Evolutionary conservation across 2,888 invertebrate species (phyloP), one percentile per base, ranked within the genome.

Genomic region (Drosophila recens): DNA sequence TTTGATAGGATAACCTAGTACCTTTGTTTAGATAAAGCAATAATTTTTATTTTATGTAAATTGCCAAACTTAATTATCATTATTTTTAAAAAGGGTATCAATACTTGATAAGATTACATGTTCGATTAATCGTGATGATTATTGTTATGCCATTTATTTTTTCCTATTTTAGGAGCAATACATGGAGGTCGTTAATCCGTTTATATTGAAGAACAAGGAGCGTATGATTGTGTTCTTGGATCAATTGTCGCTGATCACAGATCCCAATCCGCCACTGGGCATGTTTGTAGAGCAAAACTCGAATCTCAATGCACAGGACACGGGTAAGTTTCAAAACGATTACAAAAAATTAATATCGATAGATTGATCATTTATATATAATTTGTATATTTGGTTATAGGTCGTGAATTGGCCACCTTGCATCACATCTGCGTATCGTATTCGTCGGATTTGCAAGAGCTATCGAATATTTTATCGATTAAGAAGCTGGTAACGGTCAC

Each of bases 181-280:
- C 92, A 98, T 98, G 98, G 98, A 98, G 93, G 98, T 98, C 15
- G 98, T 99, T 46, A 98, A 99, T 93, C 98, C 98, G 6, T 99
- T 99, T 93, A 98, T 99, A 82, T 93, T 98, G 79, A 98, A 98
- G 92, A 98, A 99, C 92, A 98, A 98, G 91, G 98, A 98, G 90
- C 95, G 98, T 51, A 98, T 99, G 98, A 97, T 99, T 46, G 97
- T 97, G 38, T 99, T 98, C 93, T 94, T 99, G 76, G 98, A 99
- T 93, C 97, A 98, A 90, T 93, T 99, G 71, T 98, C 98, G 82
- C 96, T 95, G 78, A 94, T 95, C 11, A 94, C 94, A 3, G 96
- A 96, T 90, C 95, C 96, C 0, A 94, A 90, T 93, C 94, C 91
- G 67, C 92, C 91, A 49, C 88, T 92, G 30, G 92, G 92, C 66